Evolutionary conservation across 2,113 vertebrate genomes (phyloP).

Genomic region (Toxostoma redivivum): DNA sequence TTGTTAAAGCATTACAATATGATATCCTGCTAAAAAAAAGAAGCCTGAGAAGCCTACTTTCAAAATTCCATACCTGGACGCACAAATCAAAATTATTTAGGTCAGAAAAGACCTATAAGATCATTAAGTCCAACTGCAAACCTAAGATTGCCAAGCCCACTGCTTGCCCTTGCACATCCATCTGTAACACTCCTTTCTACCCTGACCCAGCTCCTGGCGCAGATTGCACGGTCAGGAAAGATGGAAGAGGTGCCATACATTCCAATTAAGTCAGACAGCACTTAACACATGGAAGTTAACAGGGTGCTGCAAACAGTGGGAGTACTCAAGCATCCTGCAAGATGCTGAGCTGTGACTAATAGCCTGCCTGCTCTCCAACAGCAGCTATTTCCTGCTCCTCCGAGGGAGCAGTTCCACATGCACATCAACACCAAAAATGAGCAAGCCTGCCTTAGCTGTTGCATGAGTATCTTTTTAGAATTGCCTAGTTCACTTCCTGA

Average conservation of each 20-base stretch:
- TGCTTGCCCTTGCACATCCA: background rate
- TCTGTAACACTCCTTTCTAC: background rate
- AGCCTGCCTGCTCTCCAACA: background rate
- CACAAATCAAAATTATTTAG: background rate
- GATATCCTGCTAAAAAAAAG: background rate
- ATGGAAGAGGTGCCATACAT: background rate
- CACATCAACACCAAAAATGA: background rate
- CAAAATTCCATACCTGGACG: background rate
- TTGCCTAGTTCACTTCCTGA: background rate
- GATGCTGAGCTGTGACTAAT: constrained; percentile 20
- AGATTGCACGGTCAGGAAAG: background rate
- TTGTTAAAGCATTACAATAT: background rate
- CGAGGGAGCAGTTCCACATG: background rate
- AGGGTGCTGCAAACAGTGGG: constrained; percentile 5
- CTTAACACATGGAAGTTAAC: background rate
- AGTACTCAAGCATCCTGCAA: background rate
- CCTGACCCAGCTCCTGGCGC: background rate
- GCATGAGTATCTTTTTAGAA: background rate
- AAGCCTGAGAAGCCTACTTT: background rate
- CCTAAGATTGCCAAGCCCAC: background rate
- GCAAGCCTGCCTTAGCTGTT: background rate
- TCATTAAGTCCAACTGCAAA: background rate
- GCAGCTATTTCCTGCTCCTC: background rate
- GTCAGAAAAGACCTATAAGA: background rate
- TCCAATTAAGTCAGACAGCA: background rate